Conservation (phyloP, 1,140 invertebrate species). For the Leptoteleia sp. region DNA sequence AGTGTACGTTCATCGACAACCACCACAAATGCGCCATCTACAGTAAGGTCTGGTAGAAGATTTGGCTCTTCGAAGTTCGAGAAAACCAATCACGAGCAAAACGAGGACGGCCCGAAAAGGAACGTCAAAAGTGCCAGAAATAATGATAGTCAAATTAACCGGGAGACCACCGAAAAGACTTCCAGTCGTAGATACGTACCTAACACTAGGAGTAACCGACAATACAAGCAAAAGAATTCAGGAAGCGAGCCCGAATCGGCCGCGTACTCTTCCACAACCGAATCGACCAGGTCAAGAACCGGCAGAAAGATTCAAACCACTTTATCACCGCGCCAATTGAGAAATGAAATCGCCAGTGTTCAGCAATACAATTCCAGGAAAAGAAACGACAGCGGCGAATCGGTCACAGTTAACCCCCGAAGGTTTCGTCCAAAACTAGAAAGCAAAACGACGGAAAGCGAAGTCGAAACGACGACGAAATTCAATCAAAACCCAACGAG, state of each 20-base stretch:
- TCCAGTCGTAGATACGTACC: constrained; percentile 33
- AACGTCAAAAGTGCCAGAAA: constrained; percentile 29
- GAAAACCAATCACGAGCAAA: constrained; percentile 20
- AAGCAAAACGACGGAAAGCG: constrained; percentile 9
- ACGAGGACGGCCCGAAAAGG: constrained; percentile 16
- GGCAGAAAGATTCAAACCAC: constrained; percentile 72
- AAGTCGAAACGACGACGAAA: neutral
- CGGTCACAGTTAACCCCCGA: constrained; percentile 5
- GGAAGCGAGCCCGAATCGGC: constrained; percentile 10
- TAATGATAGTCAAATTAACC: constrained; percentile 9
- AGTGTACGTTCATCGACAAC: constrained; percentile 58
- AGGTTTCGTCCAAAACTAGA: constrained; percentile 5
- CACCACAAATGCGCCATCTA: constrained; percentile 39
- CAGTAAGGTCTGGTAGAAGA: constrained; percentile 29
- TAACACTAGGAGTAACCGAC: constrained; percentile 1
- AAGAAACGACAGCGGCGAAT: constrained; percentile 14
- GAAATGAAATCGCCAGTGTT: constrained; percentile 39
- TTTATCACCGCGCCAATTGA: constrained; percentile 59
- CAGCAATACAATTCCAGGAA: constrained; percentile 35
- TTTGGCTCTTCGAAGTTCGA: constrained; percentile 28
- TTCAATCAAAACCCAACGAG: constrained; percentile 14
- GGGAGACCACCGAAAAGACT: constrained; percentile 29
- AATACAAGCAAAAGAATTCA: constrained; percentile 3
- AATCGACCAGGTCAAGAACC: constrained; percentile 65
- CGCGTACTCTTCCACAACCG: constrained; percentile 50